Percentiles rank a stretch among this genome's conserved stretches.
Evolutionary conservation across 1,140 invertebrate genomes (phyloP).

Genomic region (Saccostrea echinata): DNA sequence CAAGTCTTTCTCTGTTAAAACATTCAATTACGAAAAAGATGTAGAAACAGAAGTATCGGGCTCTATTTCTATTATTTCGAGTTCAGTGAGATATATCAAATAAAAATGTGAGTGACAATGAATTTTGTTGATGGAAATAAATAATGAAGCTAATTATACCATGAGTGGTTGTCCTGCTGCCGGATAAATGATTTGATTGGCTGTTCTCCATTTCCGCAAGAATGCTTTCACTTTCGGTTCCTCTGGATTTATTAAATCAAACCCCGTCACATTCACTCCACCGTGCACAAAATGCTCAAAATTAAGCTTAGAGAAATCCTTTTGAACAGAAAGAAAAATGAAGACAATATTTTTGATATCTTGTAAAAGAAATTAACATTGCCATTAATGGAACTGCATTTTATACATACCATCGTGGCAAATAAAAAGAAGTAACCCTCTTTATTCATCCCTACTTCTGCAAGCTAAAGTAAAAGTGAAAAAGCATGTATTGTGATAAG

Average conservation of each 20-base stretch:
- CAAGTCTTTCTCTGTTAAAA: too few relatives aligned
- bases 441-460: conserved; percentile 74
- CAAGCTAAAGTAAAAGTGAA: conserved; percentile 62
- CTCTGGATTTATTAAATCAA: conserved; percentile 74
- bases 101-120: too few relatives aligned
- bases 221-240: conserved; percentile 37
- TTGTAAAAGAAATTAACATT: neutral
- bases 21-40: too few relatives aligned
- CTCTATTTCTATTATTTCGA: too few relatives aligned
- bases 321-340: neutral
- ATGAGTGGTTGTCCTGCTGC: conserved; percentile 46
- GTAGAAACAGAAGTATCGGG: too few relatives aligned
- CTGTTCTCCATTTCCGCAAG: conserved; percentile 46
- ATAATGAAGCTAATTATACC: conserved; percentile 31
- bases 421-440: conserved; percentile 73
- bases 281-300: conserved; percentile 79
- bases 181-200: conserved; percentile 46
- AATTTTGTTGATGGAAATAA: too few relatives aligned
- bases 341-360: neutral
- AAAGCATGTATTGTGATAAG: too few relatives aligned
- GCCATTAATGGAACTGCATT: neutral
- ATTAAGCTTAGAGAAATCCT: conserved; percentile 77
- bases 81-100: too few relatives aligned
- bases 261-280: conserved; percentile 80
- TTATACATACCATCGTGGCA: conserved; percentile 66